Evolutionary conservation across 2,113 vertebrate genomes (phyloP), one percentile per base, ranked within the genome.

Genomic region (Aythya baeri): DNA sequence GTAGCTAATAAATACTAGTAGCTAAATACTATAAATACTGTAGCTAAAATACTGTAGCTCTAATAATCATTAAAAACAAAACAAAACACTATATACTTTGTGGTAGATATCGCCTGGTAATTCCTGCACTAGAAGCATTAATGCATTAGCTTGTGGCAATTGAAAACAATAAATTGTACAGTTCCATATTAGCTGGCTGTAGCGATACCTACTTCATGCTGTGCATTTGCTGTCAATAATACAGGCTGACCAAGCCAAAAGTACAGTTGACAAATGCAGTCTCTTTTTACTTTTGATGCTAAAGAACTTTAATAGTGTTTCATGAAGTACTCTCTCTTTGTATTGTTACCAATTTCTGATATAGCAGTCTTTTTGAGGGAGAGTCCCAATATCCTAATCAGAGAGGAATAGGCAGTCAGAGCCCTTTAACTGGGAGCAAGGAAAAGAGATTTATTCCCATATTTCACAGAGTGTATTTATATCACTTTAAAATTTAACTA

Each of bases 221-320:
- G 4, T 38, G 22, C 9, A 9, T 82, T 84, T 15, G 6, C 13
- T 50, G 2, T 29, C 0, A 0, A 10, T 55, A 58, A 21, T 41
- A 18, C 7, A 57, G 16, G 31, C 34, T 62, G 17, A 61, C n/a
- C 29, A 61, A 85, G 29, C 44, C 44, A 52, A 68, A 86, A 79
- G 25, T 27, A 8, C 16, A 34, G 44, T 74, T 26, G 78, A 72
- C 13, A 89, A 77, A 32, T n/a, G 5, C 27, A 73, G 23, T 41
- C 15, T 2, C 11, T 63, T 83, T 89, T 83, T 77, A 43, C 34
- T 21, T 88, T 25, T 63, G 25, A 43, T 89, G 26, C 41, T 89
- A 59, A 85, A 46, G 13, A 83, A 80, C 74, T 36, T 22, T 34
- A 25, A 5, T 63, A 21, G 21, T 66, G 36, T 85, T 85, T 36